These are phyloP conservation scores for Pantelozetes paolii DNA, from an alignment of 2,888 invertebrate genomes.

Conservation along the genomic window DNA sequence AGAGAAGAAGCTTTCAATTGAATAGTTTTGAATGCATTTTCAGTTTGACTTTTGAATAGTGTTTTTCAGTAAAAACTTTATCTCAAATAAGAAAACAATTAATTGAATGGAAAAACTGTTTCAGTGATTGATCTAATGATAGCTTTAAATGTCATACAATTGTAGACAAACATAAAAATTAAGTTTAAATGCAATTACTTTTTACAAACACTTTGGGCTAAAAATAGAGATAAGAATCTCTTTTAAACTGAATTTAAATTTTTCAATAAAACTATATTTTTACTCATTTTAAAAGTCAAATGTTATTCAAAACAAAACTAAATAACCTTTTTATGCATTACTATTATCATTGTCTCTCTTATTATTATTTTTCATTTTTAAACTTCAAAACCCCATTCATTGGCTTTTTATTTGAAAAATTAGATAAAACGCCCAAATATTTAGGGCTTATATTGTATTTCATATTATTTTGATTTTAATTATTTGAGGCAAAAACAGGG, in stretches of 20 bases:
- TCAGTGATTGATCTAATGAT: not conserved
- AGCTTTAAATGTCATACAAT: not conserved
- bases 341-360: too few relatives aligned
- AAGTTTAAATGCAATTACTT: not conserved
- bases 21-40: not conserved
- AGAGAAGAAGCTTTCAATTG: not conserved
- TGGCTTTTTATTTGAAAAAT: not conserved
- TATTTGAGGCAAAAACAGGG: too few relatives aligned
- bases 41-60: not conserved
- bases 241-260: not conserved
- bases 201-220: not conserved
- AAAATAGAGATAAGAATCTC: not conserved
- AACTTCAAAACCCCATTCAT: too few relatives aligned
- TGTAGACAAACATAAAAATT: not conserved
- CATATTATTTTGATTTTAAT: not conserved
- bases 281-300: not conserved
- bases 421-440: slow-evolving; percentile 1
- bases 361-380: too few relatives aligned
- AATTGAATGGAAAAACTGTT: not conserved
- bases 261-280: not conserved
- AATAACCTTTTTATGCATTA: not conserved
- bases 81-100: not conserved
- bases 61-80: not conserved
- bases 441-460: not conserved
- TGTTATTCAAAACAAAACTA: not conserved